Conservation (phyloP, 2,113 vertebrate genomes). For the Ceyx melanurus region DNA sequence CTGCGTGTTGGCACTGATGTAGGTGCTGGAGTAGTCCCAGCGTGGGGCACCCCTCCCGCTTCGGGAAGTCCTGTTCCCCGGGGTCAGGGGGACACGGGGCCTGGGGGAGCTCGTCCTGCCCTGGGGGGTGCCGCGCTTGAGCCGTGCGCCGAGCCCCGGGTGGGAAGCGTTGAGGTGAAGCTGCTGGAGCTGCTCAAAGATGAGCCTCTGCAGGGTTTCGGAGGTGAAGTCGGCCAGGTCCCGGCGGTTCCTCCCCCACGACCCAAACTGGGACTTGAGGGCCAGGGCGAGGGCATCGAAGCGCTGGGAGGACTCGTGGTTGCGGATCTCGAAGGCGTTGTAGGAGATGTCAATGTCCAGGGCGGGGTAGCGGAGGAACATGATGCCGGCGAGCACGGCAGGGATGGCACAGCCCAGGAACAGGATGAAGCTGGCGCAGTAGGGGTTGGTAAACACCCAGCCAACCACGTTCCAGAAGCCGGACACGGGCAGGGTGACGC, state of each 20-base stretch:
- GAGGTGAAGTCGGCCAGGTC: slow-evolving; percentile 85
- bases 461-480: slow-evolving; percentile 86
- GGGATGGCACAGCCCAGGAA: slow-evolving; percentile 86
- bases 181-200: slow-evolving; percentile 83
- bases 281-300: slow-evolving; percentile 91
- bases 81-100: rapidly evolving
- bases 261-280: slow-evolving; percentile 92
- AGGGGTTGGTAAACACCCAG: slow-evolving; percentile 91
- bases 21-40: slow-evolving; percentile 72
- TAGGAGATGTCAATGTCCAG: slow-evolving; percentile 98
- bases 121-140: neutral
- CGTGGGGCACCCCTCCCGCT: slow-evolving; percentile 20
- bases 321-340: slow-evolving; percentile 96
- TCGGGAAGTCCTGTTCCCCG: slow-evolving; percentile 27
- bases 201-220: slow-evolving; percentile 82
- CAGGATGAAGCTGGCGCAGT: slow-evolving; percentile 83
- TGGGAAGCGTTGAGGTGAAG: slow-evolving; percentile 59
- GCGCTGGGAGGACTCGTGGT: slow-evolving; percentile 92
- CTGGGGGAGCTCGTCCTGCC: neutral
- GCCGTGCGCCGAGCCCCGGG: rapidly evolving
- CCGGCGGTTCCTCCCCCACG: slow-evolving; percentile 90
- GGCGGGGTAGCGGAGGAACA: slow-evolving; percentile 92
- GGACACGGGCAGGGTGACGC: neutral
- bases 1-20: slow-evolving; percentile 87
- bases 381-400: slow-evolving; percentile 83